Conservation (phyloP, 92 coral and sea anemone genomes). For the Siderastrea siderea region DNA sequence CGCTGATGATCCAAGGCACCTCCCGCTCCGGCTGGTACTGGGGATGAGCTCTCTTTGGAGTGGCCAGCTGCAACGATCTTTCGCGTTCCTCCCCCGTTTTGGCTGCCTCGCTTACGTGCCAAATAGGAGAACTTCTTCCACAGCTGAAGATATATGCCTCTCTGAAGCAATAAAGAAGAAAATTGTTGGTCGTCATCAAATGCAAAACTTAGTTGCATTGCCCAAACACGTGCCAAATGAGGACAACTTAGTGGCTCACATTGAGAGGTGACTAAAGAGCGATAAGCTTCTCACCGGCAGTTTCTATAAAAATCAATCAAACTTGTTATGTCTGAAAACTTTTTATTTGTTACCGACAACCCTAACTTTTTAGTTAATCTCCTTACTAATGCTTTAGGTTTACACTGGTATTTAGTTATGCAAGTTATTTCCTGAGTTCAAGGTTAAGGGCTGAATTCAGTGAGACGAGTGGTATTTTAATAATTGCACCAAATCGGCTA, state of each 20-base stretch:
- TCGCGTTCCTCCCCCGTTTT: conserved; percentile 91
- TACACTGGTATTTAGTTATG: conserved; percentile 1
- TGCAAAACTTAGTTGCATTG: no score
- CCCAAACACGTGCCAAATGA: no score
- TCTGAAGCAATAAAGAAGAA: conserved; percentile 29
- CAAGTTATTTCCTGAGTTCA: conserved; percentile 12
- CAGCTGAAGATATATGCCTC: conserved; percentile 78
- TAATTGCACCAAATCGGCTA: neutral
- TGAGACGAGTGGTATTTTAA: no score
- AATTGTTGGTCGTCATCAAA: no score
- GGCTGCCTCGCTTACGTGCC: conserved; percentile 92
- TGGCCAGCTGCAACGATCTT: conserved; percentile 82
- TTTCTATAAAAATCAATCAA: neutral
- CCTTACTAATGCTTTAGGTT: neutral
- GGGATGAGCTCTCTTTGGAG: conserved; percentile 84
- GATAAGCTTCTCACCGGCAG: neutral
- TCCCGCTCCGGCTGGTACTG: conserved; percentile 77
- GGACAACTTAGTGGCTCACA: no score
- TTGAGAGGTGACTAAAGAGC: no score
- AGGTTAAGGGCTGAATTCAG: no score
- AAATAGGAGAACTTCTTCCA: conserved; percentile 94
- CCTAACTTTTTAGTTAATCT: neutral
- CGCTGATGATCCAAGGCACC: conserved; percentile 78
- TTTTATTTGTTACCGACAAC: neutral
- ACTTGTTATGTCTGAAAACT: neutral